These are phyloP conservation scores for Penaeus indicus DNA, from an alignment of 1,140 invertebrate genomes.

Conservation along the genomic window DNA sequence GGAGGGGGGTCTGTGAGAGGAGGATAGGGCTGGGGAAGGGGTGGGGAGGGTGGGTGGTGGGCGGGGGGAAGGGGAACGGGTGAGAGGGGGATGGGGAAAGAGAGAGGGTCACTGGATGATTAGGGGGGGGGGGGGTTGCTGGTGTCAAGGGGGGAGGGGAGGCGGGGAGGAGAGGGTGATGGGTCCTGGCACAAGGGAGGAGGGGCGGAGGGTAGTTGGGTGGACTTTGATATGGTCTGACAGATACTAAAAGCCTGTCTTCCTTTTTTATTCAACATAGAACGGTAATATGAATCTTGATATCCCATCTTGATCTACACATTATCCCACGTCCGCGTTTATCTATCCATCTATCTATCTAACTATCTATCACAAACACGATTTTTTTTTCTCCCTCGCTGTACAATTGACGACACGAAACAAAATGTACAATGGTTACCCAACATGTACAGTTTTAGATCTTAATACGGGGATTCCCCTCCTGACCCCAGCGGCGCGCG, in stretches of 20 bases:
- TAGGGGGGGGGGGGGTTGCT: not conserved
- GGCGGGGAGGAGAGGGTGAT: not conserved
- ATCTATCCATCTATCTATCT: too few species aligned
- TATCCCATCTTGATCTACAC: too few species aligned
- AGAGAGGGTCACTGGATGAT: not conserved
- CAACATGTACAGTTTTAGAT: too few species aligned
- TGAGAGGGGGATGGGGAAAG: not conserved
- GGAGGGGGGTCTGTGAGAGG: not conserved
- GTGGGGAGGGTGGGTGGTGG: not conserved
- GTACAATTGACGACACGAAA: too few species aligned
- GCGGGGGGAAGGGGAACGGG: not conserved
- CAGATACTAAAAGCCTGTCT: not conserved
- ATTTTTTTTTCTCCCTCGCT: too few species aligned
- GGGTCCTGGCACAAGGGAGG: not conserved
- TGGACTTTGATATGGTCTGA: not conserved
- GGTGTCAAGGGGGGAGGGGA: not conserved
- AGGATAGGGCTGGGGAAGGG: not conserved
- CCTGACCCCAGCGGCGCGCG: too few species aligned
- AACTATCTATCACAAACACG: too few species aligned
- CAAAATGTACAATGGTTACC: too few species aligned
- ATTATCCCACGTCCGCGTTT: too few species aligned
- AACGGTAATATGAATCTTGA: too few species aligned
- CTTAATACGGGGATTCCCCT: too few species aligned
- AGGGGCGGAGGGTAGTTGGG: not conserved
- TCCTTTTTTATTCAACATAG: too few species aligned